A percentile compares a stretch with the other conserved stretches of the same genome.
Conservation (phyloP, 2,113 vertebrate genomes). For the Eclectus roratus region DNA sequence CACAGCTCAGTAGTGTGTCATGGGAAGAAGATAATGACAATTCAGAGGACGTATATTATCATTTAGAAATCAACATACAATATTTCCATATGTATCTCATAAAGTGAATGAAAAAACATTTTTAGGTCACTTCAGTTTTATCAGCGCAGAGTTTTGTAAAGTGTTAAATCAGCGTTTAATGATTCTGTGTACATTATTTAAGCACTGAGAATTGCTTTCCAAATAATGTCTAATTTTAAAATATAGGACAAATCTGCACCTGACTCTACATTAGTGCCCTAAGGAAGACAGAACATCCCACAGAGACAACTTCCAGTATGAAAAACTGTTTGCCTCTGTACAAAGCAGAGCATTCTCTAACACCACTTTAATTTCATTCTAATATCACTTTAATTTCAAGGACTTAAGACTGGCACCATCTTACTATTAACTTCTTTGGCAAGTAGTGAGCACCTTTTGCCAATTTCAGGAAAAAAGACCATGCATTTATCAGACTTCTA, state of each 20-base stretch:
- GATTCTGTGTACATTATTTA: background rate
- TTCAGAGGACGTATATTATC: background rate
- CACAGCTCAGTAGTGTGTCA: background rate
- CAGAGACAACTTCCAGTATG: background rate
- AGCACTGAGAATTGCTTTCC: background rate
- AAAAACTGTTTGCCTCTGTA: background rate
- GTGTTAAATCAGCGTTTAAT: background rate
- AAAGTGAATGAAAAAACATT: background rate
- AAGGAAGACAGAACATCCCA: background rate
- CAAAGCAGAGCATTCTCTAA: background rate
- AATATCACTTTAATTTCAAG: background rate
- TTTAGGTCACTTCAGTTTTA: background rate
- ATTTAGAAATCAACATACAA: background rate
- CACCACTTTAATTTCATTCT: background rate
- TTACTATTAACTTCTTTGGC: background rate
- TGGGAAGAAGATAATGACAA: background rate
- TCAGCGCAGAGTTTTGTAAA: background rate
- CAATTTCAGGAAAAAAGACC: background rate
- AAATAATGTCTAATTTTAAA: background rate
- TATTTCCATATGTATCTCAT: background rate
- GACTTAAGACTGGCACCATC: background rate
- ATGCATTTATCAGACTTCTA: background rate
- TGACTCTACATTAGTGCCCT: background rate
- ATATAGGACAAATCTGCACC: background rate
- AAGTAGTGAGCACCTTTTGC: background rate